These are phyloP conservation scores for Meles meles DNA, from an alignment of 2,113 vertebrate genomes.

Conservation along the genomic window DNA sequence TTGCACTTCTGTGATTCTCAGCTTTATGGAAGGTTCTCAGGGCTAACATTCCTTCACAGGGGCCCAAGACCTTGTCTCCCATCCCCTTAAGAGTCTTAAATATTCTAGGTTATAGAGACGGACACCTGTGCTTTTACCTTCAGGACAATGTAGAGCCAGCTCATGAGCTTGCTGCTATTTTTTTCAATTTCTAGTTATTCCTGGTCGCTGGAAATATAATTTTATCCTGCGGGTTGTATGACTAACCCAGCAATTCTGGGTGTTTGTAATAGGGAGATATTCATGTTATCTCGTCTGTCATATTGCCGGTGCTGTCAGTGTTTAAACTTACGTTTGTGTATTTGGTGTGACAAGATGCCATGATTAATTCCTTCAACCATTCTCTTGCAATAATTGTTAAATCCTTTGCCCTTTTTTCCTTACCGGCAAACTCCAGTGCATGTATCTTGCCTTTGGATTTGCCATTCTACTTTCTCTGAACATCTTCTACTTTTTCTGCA, in stretches of 20 bases:
- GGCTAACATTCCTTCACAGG: not conserved
- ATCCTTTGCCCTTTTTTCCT: not conserved
- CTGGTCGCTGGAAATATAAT: not conserved
- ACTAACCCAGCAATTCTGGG: not conserved
- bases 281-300: not conserved
- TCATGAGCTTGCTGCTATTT: not conserved
- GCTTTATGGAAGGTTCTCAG: not conserved
- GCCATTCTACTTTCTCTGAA: not conserved
- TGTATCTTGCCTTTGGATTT: not conserved
- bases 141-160: not conserved
- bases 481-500: not conserved
- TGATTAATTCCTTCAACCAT: not conserved
- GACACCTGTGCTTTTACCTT: not conserved
- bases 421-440: not conserved
- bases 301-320: not conserved
- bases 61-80: not conserved
- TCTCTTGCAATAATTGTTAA: not conserved
- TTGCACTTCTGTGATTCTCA: not conserved
- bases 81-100: not conserved
- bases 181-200: not conserved
- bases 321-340: not conserved
- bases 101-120: not conserved
- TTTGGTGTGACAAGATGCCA: not conserved
- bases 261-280: not conserved
- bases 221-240: not conserved